Conservation (phyloP, 2,113 vertebrate species). For the Lampris incognitus region DNA sequence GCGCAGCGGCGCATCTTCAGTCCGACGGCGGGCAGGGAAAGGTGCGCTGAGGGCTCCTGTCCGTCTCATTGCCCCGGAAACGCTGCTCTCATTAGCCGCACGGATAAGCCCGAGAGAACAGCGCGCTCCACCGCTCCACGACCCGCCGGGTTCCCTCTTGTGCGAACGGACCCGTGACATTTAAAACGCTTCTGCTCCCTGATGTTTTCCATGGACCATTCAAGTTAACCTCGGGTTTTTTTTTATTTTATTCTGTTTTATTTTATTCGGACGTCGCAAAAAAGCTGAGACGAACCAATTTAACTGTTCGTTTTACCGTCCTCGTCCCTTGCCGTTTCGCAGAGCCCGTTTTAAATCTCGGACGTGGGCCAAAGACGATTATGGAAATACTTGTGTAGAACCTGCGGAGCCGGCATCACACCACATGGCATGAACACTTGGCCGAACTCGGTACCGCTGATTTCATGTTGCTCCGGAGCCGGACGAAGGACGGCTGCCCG, state of each 20-base stretch:
- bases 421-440: not conserved
- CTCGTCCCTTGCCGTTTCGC: not conserved
- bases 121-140: too few relatives aligned
- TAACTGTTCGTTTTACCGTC: too few relatives aligned
- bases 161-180: too few relatives aligned
- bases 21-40: slow-evolving; percentile 51
- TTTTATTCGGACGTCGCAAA: not conserved
- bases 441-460: slow-evolving; percentile 18
- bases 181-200: not conserved
- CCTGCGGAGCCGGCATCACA: not conserved
- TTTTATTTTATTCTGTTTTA: too few relatives aligned
- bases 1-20: slow-evolving; percentile 69
- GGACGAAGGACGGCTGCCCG: slow-evolving; percentile 47
- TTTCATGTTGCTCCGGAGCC: slow-evolving; percentile 39
- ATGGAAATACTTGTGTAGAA: slow-evolving; percentile 22
- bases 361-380: slow-evolving; percentile 2
- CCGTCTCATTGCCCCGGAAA: slow-evolving; percentile 29
- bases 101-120: not conserved
- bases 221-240: not conserved
- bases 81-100: not conserved
- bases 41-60: slow-evolving; percentile 31
- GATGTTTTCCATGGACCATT: not conserved
- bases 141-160: too few relatives aligned
- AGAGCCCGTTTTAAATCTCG: not conserved
- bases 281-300: not conserved